Base-by-base conservation (phyloP, 2,888 invertebrate genomes). In the Chrysolina oricalcia region DNA sequence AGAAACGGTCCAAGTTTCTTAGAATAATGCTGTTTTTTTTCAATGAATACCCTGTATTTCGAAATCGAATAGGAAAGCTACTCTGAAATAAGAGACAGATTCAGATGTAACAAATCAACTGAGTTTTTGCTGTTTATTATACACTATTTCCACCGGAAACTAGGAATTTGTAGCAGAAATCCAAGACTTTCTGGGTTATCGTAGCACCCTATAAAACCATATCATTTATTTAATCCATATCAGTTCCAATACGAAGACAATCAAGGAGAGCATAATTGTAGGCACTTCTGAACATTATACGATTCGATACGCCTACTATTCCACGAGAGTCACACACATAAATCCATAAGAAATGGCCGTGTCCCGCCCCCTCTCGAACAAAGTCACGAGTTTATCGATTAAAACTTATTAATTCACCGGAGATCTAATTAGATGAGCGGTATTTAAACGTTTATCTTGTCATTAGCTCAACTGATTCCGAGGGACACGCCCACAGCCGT, bases 351-450 rank as follows among this genome's bases (percentile, higher is more conserved):
- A 53, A 68, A 68, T 53, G 68, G 53, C 21, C 13, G 50, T 41
- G 53, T 3, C 11, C 53, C 68, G 68, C 68, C 68, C 53, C 15
- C 53, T 40, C 17, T 56, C 35, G 53, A 68, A 68, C 53, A 68
- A 19, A 53, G 53, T 68, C 68, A 68, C 53, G 68, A 68, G 11
- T 68, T 53, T 41, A 68, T 68, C 68, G 68, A 68, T 68, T 68
- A 53, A 68, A 68, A 53, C 53, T 56, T 68, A 68, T 68, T 68
- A 68, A 68, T 68, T 68, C 53, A 23, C 19, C 21, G 53, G 9
- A 68, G 68, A 68, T 68, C 50, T 68, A 68, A 68, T 68, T 68
- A 68, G 68, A 53, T 68, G 53, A 53, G 35, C 48, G 50, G 27
- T 35, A 53, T 67, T 67, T 53, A 23, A 53, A 40, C 68, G 68